phyloP scores from a whole-genome alignment of 2,797 vertebrate genomes.

The Etheostoma nigrum region DNA sequence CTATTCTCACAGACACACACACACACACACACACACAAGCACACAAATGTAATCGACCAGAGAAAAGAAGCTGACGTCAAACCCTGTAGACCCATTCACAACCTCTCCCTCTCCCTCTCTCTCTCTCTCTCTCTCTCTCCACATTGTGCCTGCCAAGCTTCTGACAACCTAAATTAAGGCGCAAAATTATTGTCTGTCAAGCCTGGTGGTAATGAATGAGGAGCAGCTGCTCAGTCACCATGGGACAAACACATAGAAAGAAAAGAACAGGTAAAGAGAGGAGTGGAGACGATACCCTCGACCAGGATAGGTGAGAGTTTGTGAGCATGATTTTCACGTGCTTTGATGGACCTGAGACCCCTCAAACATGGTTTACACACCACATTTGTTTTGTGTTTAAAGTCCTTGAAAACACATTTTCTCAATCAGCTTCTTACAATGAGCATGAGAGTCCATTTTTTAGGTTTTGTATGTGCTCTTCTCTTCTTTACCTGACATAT shows the following conservation, averaged over 20 bases:
- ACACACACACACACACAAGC: conserved; percentile 23
- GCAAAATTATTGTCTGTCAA: conserved; percentile 65
- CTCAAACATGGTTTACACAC: background rate
- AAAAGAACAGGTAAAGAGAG: conserved; percentile 15
- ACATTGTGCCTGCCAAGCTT: conserved; percentile 57
- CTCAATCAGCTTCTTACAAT: background rate
- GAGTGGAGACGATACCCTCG: background rate
- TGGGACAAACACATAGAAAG: conserved; percentile 45
- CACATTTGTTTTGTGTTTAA: background rate
- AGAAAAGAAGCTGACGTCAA: conserved; percentile 77
- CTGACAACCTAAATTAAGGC: conserved; percentile 65
- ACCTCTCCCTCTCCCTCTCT: conserved; percentile 35
- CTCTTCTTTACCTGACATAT: too few species aligned
- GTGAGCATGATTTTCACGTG: background rate
- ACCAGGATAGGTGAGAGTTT: conserved; percentile 2
- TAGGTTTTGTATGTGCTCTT: too few species aligned
- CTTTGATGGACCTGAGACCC: background rate
- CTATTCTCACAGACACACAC: conserved; percentile 47
- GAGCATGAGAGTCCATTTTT: background rate
- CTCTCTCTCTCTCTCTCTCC: conserved; percentile 30
- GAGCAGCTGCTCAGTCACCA: conserved; percentile 50
- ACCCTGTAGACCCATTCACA: conserved; percentile 68
- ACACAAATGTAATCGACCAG: conserved; percentile 62
- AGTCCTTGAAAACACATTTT: background rate
- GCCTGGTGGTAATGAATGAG: conserved; percentile 56